These are phyloP conservation scores for Argyresthia albistria DNA, from an alignment of 2,888 invertebrate genomes.

Conservation along the genomic window DNA sequence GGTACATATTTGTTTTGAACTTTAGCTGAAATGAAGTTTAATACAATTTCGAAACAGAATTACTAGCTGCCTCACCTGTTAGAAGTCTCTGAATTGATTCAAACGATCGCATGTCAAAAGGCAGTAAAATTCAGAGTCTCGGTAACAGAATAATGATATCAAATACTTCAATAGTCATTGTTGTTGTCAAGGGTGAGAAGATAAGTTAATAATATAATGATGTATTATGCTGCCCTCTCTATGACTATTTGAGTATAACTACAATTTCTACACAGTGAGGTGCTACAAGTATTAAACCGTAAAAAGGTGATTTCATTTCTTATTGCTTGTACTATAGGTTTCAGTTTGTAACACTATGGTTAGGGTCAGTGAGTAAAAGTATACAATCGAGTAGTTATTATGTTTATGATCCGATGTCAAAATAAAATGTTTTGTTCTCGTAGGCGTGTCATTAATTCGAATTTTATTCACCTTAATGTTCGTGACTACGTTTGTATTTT, in stretches of 20 bases:
- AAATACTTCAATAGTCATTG: conserved; percentile 66
- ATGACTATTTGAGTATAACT: conserved; percentile 46
- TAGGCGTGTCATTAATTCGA: conserved; percentile 53
- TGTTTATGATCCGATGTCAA: conserved; percentile 59
- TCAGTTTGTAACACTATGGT: not conserved
- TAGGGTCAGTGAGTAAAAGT: conserved; percentile 18
- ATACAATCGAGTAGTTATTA: conserved; percentile 48
- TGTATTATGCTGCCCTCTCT: conserved; percentile 51
- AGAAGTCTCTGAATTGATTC: conserved; percentile 50
- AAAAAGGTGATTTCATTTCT: not conserved
- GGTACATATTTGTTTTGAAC: no score
- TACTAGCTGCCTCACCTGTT: conserved; percentile 37
- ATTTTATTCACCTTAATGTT: conserved; percentile 53
- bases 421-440: conserved; percentile 55
- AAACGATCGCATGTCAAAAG: conserved; percentile 59
- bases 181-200: conserved; percentile 71
- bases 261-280: conserved; percentile 29
- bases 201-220: conserved; percentile 70
- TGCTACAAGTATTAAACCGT: not conserved
- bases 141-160: conserved; percentile 57
- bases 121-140: conserved; percentile 47
- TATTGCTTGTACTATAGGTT: not conserved
- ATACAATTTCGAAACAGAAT: not conserved
- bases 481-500: conserved; percentile 37
- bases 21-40: no score